phyloP scores from a whole-genome alignment of 2,797 vertebrate species.

The Macroramphosus scolopax region DNA sequence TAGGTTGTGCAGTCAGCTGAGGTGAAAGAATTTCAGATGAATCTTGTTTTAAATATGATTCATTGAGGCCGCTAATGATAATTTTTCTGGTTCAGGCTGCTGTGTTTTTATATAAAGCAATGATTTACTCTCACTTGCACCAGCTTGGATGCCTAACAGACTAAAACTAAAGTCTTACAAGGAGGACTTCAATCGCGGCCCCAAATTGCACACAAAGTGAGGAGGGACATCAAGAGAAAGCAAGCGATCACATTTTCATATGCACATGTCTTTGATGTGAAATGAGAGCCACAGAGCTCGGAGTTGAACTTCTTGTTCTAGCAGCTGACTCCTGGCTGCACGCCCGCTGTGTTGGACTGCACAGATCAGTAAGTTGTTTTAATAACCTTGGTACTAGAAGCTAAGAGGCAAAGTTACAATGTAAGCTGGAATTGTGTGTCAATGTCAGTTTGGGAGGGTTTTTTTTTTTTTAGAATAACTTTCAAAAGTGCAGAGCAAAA shows the following conservation, averaged over 20 bases:
- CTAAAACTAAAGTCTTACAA: background rate
- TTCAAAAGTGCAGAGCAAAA: too few species aligned
- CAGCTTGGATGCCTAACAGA: background rate
- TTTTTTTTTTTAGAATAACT: too few species aligned
- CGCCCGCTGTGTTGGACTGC: constrained; percentile 6
- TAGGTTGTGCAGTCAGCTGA: too few species aligned
- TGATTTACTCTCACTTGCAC: background rate
- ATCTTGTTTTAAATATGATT: too few species aligned
- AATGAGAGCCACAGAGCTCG: constrained; percentile 7
- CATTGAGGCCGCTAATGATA: too few species aligned
- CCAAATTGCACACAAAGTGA: background rate
- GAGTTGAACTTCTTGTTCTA: constrained; percentile 1
- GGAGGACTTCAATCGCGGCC: background rate
- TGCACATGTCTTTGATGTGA: constrained; percentile 19
- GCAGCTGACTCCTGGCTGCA: constrained; percentile 2
- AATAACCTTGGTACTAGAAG: constrained; percentile 21
- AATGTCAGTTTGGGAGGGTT: too few species aligned
- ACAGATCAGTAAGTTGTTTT: constrained; percentile 16
- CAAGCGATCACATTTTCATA: background rate
- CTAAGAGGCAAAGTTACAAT: constrained; percentile 17
- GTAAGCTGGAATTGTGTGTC: background rate
- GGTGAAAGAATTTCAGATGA: too few species aligned
- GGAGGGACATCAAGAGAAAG: constrained; percentile 1
- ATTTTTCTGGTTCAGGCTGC: background rate
- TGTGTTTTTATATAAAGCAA: background rate